These are phyloP conservation scores for Aspidapion aeneum DNA, from an alignment of 2,888 invertebrate species.

Conservation along the genomic window DNA sequence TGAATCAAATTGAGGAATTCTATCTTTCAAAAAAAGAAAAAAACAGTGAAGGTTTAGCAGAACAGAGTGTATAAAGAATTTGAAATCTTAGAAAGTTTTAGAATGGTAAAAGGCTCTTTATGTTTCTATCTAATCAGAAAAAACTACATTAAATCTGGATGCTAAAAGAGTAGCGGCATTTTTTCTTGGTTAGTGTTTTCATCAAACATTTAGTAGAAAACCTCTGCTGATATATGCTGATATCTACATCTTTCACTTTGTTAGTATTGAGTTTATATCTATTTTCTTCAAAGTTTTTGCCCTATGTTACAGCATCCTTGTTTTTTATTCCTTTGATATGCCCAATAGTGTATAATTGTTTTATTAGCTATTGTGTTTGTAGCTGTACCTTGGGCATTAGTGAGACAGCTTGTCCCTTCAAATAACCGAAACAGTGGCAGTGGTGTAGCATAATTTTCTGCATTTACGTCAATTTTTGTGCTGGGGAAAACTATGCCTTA, in stretches of 20 bases:
- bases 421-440: background rate
- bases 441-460: background rate
- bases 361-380: background rate
- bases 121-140: too few species aligned
- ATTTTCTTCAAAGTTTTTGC: too few species aligned
- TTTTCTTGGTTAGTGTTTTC: too few species aligned
- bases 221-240: too few species aligned
- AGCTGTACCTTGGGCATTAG: background rate
- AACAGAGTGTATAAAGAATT: background rate
- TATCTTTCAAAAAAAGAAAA: background rate
- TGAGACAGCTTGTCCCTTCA: background rate
- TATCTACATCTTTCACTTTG: background rate
- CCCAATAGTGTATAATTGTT: background rate
- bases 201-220: too few species aligned
- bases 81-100: too few species aligned
- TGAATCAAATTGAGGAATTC: slow-evolving; percentile 61
- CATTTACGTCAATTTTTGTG: background rate
- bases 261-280: too few species aligned
- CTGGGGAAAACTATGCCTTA: background rate
- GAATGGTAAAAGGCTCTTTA: too few species aligned
- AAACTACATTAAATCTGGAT: too few species aligned
- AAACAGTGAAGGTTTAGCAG: background rate
- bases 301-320: too few species aligned
- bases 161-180: too few species aligned
- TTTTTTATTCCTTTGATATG: background rate